Conservation (phyloP, 2,113 vertebrate species). For the Eurypyga helias region DNA sequence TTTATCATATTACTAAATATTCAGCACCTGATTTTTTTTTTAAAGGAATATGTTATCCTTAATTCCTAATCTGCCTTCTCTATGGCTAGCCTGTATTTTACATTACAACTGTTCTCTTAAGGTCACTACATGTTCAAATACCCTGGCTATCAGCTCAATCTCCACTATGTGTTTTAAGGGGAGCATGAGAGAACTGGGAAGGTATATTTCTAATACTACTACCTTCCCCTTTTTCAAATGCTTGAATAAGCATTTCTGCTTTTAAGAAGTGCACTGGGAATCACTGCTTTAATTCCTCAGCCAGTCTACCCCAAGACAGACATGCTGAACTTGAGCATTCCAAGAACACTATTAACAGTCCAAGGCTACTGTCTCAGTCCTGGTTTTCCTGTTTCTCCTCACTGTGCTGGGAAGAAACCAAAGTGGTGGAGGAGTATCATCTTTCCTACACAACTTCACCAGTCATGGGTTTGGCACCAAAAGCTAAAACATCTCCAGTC, state of each 20-base stretch:
- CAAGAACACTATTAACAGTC: neutral
- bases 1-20: neutral
- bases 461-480: neutral
- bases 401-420: neutral
- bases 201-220: neutral
- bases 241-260: neutral
- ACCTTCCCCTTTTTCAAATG: neutral
- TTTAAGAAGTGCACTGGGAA: neutral
- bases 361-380: neutral
- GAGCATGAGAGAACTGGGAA: neutral
- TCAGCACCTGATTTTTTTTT: neutral
- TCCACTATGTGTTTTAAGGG: neutral
- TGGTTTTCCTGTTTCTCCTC: neutral
- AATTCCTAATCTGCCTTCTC: neutral
- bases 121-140: neutral
- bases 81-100: neutral
- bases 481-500: neutral
- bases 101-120: neutral
- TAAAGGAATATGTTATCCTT: neutral
- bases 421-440: neutral
- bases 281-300: neutral
- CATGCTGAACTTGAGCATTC: neutral
- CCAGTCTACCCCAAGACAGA: neutral
- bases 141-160: accelerated
- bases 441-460: neutral